A percentile compares a stretch with the other conserved stretches of the same genome.
phyloP scores from a whole-genome alignment of 2,797 vertebrate species.

The Acanthiza pusilla region DNA sequence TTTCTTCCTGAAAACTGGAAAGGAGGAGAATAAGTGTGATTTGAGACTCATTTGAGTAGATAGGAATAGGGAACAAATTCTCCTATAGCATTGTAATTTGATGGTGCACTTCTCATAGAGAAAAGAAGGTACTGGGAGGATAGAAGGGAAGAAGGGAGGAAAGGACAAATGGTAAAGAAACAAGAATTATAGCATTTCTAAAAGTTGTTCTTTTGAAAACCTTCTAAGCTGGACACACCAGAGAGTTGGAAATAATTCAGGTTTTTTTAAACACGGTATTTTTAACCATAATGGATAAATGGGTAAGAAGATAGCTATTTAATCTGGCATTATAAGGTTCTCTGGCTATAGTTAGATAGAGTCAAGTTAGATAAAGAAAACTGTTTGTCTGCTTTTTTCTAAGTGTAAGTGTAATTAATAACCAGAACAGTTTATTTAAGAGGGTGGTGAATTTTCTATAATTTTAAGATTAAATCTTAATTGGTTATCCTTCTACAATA shows the following conservation, averaged over 20 bases:
- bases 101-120: not conserved
- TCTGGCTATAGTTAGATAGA: not conserved
- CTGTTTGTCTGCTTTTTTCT: slow-evolving; percentile 34
- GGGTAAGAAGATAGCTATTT: not conserved
- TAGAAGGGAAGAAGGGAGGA: not conserved
- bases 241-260: not conserved
- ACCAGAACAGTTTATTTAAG: slow-evolving; percentile 29
- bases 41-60: not conserved
- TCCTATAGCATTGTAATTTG: not conserved
- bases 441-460: not conserved
- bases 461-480: slow-evolving; percentile 55
- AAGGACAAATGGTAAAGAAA: not conserved
- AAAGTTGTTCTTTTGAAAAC: not conserved
- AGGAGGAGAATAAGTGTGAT: not conserved
- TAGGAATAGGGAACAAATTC: not conserved
- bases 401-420: slow-evolving; percentile 33
- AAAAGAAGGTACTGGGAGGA: not conserved
- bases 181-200: not conserved
- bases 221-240: not conserved
- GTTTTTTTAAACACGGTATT: not conserved
- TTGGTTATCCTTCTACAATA: slow-evolving; percentile 23
- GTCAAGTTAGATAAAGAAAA: not conserved
- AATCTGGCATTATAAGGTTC: not conserved
- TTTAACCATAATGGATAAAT: not conserved
- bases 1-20: not conserved